Conservation (phyloP, 1,140 invertebrate genomes). For the Bicyclus anynana region DNA sequence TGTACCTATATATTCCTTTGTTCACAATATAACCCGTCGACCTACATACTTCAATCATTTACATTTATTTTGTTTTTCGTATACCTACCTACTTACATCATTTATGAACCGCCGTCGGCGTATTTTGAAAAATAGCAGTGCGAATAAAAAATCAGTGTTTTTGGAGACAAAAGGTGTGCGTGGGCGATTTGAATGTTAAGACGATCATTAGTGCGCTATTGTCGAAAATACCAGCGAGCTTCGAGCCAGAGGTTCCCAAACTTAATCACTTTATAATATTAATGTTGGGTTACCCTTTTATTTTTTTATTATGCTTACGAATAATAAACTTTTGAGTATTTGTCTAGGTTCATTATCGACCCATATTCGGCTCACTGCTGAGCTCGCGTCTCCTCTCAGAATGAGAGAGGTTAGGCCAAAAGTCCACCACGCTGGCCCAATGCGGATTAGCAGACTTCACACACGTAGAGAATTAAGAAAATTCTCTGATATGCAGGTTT, state of each 20-base stretch:
- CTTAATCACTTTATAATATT: background rate
- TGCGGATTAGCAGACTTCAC: too few relatives aligned
- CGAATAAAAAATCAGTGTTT: constrained; percentile 58
- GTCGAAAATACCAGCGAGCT: constrained; percentile 56
- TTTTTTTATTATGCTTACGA: too few relatives aligned
- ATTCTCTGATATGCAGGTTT: too few relatives aligned
- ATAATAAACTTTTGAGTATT: too few relatives aligned
- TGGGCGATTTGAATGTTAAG: constrained; percentile 70
- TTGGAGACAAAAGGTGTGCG: constrained; percentile 67
- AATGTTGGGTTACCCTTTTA: background rate
- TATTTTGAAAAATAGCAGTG: constrained; percentile 59
- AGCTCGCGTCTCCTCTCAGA: too few relatives aligned
- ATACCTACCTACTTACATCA: too few relatives aligned
- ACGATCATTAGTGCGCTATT: constrained; percentile 68
- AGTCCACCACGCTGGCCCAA: too few relatives aligned
- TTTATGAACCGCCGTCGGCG: too few relatives aligned
- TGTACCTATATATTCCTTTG: background rate
- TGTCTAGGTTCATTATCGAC: too few relatives aligned
- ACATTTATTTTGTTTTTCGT: constrained; percentile 41
- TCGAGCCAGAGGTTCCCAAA: constrained; percentile 49
- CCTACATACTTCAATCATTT: constrained; percentile 66
- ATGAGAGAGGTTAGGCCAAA: too few relatives aligned
- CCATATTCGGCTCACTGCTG: too few relatives aligned
- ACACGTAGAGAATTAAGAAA: too few relatives aligned
- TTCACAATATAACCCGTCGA: constrained; percentile 43